Evolutionary conservation across 2,888 invertebrate species (phyloP), one percentile per base, ranked within the genome.

Genomic region (Andrena bucephala): DNA sequence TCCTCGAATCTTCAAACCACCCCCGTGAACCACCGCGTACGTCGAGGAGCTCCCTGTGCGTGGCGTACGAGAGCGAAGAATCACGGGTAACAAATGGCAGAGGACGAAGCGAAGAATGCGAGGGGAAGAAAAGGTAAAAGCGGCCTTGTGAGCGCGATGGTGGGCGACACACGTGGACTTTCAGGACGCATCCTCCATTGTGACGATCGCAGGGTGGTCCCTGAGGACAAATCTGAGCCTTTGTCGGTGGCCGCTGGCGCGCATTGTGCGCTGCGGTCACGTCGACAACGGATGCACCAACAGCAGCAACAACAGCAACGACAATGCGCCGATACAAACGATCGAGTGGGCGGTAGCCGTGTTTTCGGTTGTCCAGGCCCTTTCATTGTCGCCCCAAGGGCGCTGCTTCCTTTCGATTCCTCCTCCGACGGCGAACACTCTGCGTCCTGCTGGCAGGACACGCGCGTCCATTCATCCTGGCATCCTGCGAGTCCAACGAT

Each of bases 371-470:
- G 88, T 89, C 83, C 83, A 50, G 74, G 59, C 59, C 69, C 78
- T 81, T 85, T 89, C 85, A 87, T 90, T 86, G 85, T 89, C 79
- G 77, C 70, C 57, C 65, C 72, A 81, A 83, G 80, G 73, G 84
- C 80, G 74, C 68, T 63, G 75, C 63, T 27, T 60, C 73, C 73
- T 81, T 77, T 79, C 80, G 77, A 77, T 82, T 84, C 74, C 75
- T 82, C 71, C 83, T 77, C 81, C 83, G 83, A 83, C 82, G 85
- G 31, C 24, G 74, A 73, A 69, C 42, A 73, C 57, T 72, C 13
- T 48, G 76, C 77, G 77, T 84, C 91, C 92, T 81, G 90, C 92
- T 89, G 91, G 79, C 71, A 89, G 81, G 92, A 92, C 92, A 91
- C 92, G 91, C 90, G 92, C 85, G 87, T 86, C 81, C 80, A 80